Evolutionary conservation across 2,797 vertebrate genomes (phyloP), one percentile per base, ranked within the genome.

Genomic region (Spinus pinus): DNA sequence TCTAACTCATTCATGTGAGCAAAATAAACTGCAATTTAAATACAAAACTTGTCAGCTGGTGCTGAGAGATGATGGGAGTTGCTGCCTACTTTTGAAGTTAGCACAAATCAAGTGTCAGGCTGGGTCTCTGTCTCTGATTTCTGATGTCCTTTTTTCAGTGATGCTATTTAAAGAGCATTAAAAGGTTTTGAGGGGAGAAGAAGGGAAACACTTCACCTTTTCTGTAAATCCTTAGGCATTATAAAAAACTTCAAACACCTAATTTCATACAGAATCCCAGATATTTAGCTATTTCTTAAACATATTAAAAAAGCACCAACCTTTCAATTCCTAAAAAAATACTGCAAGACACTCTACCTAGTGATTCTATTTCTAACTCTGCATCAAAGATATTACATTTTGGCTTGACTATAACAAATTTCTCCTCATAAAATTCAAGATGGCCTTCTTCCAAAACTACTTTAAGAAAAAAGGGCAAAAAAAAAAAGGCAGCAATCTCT

Each of bases 351-450:
- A 66, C 30, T 57, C 62, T 49, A 79, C 22, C 54, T 81, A 84
- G 47, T 31, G 22, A 41, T 69, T 90, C 20, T 82, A 7, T 73
- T 93, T 78, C 90, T 93, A 91, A 85, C 51, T 91, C 44, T 27
- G 27, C 37, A 94, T 79, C 80, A 83, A 28, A 85, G 53, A 71
- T 87, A 85, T 44, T 91, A 64, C 23, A 74, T 53, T 42, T 91
- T 95, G 88, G 86, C 81, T 86, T 3, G 1, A 54, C 28, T 73
- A 8, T 47, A 94, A 77, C 50, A 90, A 86, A 80, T 84, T 49
- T 50, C 74, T 91, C 88, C 90, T 95, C 93, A 33, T 69, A 94
- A 96, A 85, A 94, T 86, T 61, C 41, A 88, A 86, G 81, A 86
- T 65, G 58, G 64, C 64, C 60, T 64, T 92, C 33, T 93, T 97